Base-by-base conservation (phyloP, 92 coral and sea anemone genomes). In the Muricea muricata region DNA sequence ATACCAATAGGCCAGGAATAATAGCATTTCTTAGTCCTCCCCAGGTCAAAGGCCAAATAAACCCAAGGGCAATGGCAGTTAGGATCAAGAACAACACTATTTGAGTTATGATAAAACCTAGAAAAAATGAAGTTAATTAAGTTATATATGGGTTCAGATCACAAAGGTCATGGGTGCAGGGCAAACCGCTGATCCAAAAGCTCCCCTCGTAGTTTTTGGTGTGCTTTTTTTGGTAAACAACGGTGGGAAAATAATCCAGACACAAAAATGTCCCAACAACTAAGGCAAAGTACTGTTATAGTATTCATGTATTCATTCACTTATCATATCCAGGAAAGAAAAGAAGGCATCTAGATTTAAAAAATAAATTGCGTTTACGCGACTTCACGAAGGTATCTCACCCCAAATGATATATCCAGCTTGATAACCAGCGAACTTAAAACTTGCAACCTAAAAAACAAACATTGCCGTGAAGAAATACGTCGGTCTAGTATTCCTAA, bases 381-480 rank as follows among this genome's bases (percentile, higher is more conserved):
- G n/a, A n/a, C n/a, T n/a, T n/a, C n/a, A n/a, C n/a, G n/a, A n/a
- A n/a, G n/a, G 55, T 72, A 18, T 60, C 92, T 76, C 73, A 92
- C 94, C 85, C 94, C 92, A 92, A 23, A 85, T 50, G 4, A 89
- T 41, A 28, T 92, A 92, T 4, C 91, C 92, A 54, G 90, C 93
- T 57, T 92, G 94, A 67, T 58, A 92, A 20, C 94, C 94, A 7
- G 92, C 85, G 65, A 89, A 92, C 70, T 92, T 92, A 12, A 92
- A 58, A 15, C 90, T 89, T 61, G 93, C 89, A 5, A 67, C 91
- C 94, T 92, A 30, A 6, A 87, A 15, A 85, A 35, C 70, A 69
- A 35, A 8, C 20, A 29, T 77, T 32, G 39, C 46, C 21, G 17
- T 28, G 13, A 73, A 73, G 25, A 73, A 37, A 18, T 18, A 14